A percentile compares a stretch with the other conserved stretches of the same genome.
Evolutionary conservation across 2,888 invertebrate species (phyloP).

Genomic region (Epirrhoe tristata): DNA sequence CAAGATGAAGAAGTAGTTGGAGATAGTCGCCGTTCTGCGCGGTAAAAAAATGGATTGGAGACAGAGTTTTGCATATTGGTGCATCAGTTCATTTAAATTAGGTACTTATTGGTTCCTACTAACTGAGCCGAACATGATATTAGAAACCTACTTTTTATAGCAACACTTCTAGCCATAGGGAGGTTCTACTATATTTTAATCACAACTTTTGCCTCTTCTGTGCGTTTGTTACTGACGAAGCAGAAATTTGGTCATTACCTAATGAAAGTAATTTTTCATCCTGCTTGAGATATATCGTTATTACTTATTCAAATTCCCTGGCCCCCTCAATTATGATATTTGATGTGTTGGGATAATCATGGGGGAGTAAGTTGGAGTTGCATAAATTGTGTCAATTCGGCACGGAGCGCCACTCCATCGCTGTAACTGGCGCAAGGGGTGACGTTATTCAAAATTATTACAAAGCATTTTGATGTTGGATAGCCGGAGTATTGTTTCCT

Average conservation of each 20-base stretch:
- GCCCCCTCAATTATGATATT: constrained; percentile 75
- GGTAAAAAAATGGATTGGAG: not conserved
- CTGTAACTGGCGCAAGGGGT: constrained; percentile 39
- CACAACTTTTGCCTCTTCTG: not conserved
- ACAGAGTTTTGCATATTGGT: too few species aligned
- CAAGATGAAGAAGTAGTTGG: too few species aligned
- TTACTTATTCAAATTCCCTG: constrained; percentile 41
- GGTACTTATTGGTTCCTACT: too few species aligned
- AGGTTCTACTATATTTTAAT: too few species aligned
- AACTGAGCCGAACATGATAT: too few species aligned
- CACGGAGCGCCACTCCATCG: constrained; percentile 56
- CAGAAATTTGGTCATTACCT: constrained; percentile 12
- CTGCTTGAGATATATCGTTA: constrained; percentile 18
- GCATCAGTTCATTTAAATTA: too few species aligned
- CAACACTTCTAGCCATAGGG: too few species aligned
- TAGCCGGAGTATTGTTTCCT: constrained; percentile 17
- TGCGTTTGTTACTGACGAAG: not conserved
- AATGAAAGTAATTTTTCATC: constrained; percentile 16
- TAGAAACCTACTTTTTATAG: too few species aligned
- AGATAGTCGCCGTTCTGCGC: too few species aligned
- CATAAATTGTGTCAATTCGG: constrained; percentile 83
- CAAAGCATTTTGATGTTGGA: constrained; percentile 42
- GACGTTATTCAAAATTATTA: constrained; percentile 46
- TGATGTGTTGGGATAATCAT: constrained; percentile 67
- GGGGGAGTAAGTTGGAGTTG: constrained; percentile 64